Evolutionary conservation across 2,888 invertebrate genomes (phyloP), one percentile per base, ranked within the genome.

Genomic region (Hemaris fuciformis): DNA sequence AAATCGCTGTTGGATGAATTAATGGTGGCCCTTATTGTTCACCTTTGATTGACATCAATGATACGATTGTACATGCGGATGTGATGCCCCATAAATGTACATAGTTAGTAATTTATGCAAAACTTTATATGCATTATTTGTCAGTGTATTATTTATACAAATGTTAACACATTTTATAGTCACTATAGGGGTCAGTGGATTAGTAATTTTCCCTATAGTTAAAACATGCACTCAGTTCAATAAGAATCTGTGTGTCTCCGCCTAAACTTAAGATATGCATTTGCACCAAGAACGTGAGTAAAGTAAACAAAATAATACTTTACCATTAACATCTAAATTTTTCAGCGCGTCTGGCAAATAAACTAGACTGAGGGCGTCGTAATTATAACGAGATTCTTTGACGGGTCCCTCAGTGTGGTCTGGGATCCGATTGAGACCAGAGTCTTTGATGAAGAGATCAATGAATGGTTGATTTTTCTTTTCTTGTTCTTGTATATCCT

Each of bases 171-270:
- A 15, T 15, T 53, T 31, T 27, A 20, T 8, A 31, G 18, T 18
- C 18, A 18, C 10, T 8, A 53, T 18, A 10, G 3, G 18, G 27
- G 0, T 31, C 4, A 8, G 34, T 43, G 34, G 34, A 38, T 46
- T 59, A 46, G 27, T 45, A 8, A 18, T 27, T 15, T 53, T 53
- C 5, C 15, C 31, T 18, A 48, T 45, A 20, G 15, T 43, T 18
- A 8, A 25, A 20, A 71, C 86, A 85, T 87, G 88, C 88, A 85
- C 81, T 80, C 87, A 87, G 83, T 84, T 83, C 80, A 70, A 65
- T 80, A 76, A 77, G 80, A 84, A 89, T 91, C 91, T 91, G 91
- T 91, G 89, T 91, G 91, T 92, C 92, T 90, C 87, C 89, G 76
- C 70, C 76, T 70, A 63, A 65, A 64, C 66, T 63, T 71, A 64